phyloP scores from a whole-genome alignment of 1,140 invertebrate genomes.

The Anastrepha obliqua region DNA sequence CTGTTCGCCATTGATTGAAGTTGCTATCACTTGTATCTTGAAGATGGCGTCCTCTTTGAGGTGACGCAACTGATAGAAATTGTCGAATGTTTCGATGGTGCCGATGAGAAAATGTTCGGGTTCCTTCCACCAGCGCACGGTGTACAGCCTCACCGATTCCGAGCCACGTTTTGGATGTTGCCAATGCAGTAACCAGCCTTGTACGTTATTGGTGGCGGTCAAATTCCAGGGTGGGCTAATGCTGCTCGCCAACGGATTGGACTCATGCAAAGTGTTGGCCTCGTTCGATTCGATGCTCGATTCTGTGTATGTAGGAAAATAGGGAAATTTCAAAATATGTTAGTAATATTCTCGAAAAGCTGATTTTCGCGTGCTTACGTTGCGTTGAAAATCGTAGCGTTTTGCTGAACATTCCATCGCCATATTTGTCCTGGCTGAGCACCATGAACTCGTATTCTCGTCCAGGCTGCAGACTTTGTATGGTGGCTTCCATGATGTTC shows the following conservation, averaged over 20 bases:
- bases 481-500: constrained; percentile 85
- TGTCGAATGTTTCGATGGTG: constrained; percentile 79
- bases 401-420: constrained; percentile 93
- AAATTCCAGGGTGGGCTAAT: constrained; percentile 79
- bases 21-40: constrained; percentile 80
- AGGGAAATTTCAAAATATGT: not conserved
- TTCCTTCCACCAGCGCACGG: constrained; percentile 79
- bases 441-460: constrained; percentile 94
- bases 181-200: constrained; percentile 85
- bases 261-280: constrained; percentile 52
- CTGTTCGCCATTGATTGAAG: constrained; percentile 77
- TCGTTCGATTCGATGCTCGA: constrained; percentile 27
- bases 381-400: constrained; percentile 85
- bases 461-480: constrained; percentile 85
- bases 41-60: constrained; percentile 81
- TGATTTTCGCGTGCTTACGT: constrained; percentile 72
- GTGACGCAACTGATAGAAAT: constrained; percentile 79
- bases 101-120: constrained; percentile 78
- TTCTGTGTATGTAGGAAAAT: not conserved
- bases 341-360: not conserved
- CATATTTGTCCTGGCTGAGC: constrained; percentile 88
- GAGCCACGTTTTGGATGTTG: constrained; percentile 79
- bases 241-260: constrained; percentile 65
- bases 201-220: constrained; percentile 75
- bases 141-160: constrained; percentile 78